Evolutionary conservation across 92 coral and sea anemone species (phyloP).

Genomic region (Palythoa heliodiscus): DNA sequence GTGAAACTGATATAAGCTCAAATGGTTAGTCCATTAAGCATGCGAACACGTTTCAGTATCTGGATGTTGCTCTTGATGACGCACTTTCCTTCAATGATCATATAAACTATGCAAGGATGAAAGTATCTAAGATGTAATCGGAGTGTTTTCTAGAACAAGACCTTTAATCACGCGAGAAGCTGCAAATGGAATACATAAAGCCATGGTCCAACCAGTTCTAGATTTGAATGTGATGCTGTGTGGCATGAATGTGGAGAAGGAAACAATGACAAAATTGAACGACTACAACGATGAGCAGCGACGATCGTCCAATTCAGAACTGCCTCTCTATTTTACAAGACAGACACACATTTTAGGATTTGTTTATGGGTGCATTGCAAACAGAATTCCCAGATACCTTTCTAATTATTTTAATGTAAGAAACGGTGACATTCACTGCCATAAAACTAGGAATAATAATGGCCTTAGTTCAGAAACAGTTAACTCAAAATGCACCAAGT

Average conservation of each 20-base stretch:
- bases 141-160: constrained; percentile 30
- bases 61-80: constrained; percentile 34
- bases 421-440: neutral
- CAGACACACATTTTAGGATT: neutral
- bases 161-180: constrained; percentile 10
- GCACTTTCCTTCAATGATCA: constrained; percentile 38
- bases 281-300: neutral
- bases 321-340: neutral
- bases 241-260: constrained; percentile 11
- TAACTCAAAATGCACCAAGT: no score
- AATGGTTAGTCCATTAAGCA: constrained; percentile 23
- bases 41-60: constrained; percentile 29
- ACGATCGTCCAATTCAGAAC: neutral
- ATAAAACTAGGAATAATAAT: neutral
- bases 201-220: constrained; percentile 31
- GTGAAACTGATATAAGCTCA: constrained; percentile 17
- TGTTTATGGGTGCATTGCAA: neutral
- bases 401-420: neutral
- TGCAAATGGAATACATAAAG: constrained; percentile 36
- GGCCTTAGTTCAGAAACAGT: neutral
- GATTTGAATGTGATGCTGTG: constrained; percentile 26
- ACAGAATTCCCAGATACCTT: constrained; percentile 2
- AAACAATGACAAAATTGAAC: neutral
- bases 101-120: constrained; percentile 30
- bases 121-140: constrained; percentile 35